A percentile compares a stretch with the other conserved stretches of the same genome.
Evolutionary conservation across 2,888 invertebrate species (phyloP).

Genomic region (Eupithecia inturbata): DNA sequence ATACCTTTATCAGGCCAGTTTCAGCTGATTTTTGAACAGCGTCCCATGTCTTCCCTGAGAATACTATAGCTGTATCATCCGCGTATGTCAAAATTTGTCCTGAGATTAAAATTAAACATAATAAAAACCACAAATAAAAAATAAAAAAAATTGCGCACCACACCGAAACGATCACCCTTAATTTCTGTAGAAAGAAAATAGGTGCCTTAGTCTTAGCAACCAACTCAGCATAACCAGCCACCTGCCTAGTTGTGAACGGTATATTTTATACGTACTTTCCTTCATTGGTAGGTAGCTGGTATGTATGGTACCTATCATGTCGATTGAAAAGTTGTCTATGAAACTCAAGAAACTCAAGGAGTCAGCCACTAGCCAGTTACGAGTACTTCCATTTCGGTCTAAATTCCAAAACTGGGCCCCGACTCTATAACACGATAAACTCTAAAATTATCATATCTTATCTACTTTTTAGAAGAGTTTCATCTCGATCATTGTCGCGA

Average conservation of each 20-base stretch:
- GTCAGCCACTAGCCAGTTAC: slow-evolving; percentile 7
- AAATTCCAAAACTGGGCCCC: slow-evolving; percentile 11
- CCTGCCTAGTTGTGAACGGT: background rate
- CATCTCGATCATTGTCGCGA: background rate
- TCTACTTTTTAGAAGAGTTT: background rate
- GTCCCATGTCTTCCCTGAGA: too few species aligned
- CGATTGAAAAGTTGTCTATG: background rate
- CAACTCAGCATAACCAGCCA: background rate
- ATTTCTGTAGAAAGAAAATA: too few species aligned
- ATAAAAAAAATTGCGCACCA: too few species aligned
- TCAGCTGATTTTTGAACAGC: too few species aligned
- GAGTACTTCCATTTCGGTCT: slow-evolving; percentile 20
- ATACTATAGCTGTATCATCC: too few species aligned
- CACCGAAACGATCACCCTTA: too few species aligned
- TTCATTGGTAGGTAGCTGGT: background rate
- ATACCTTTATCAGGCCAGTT: too few species aligned
- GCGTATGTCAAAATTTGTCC: too few species aligned
- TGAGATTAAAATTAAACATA: too few species aligned
- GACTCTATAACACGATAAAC: background rate
- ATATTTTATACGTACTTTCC: background rate
- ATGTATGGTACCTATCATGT: background rate
- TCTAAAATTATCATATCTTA: background rate
- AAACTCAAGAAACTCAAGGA: slow-evolving; percentile 29
- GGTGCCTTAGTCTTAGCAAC: background rate
- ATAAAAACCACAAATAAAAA: too few species aligned